Conservation (phyloP, 2,797 vertebrate genomes). For the Petrocephalus sullivani region DNA sequence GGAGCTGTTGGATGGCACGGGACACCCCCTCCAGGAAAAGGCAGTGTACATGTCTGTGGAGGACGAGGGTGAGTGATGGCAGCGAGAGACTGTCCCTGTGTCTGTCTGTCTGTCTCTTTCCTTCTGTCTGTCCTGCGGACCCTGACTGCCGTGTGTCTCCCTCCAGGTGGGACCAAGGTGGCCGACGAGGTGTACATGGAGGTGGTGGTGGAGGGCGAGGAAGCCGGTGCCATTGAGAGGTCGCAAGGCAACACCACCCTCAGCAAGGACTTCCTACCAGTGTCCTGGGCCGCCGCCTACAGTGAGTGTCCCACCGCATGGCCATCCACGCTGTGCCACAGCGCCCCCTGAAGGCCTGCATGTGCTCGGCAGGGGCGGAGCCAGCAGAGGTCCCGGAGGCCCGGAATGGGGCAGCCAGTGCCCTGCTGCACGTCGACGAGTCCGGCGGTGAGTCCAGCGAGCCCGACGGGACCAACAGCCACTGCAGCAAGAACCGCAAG, state of each 20-base stretch:
- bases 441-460: slow-evolving; percentile 66
- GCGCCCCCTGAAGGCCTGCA: neutral
- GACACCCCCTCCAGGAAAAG: slow-evolving; percentile 73
- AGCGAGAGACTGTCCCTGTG: slow-evolving; percentile 58
- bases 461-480: slow-evolving; percentile 79
- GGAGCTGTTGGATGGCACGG: slow-evolving; percentile 67
- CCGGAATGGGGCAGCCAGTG: slow-evolving; percentile 91
- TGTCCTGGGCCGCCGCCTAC: slow-evolving; percentile 80
- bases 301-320: slow-evolving; percentile 45
- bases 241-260: slow-evolving; percentile 69
- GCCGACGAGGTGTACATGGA: slow-evolving; percentile 93
- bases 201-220: slow-evolving; percentile 85
- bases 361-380: slow-evolving; percentile 51
- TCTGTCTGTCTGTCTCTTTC: neutral
- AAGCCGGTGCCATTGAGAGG: slow-evolving; percentile 75
- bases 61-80: slow-evolving; percentile 78
- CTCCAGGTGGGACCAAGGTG: slow-evolving; percentile 69
- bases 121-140: neutral
- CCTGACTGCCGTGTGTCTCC: neutral
- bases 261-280: slow-evolving; percentile 77
- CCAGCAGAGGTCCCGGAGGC: slow-evolving; percentile 84
- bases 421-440: slow-evolving; percentile 91
- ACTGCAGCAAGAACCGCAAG: slow-evolving; percentile 74
- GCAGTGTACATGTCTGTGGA: slow-evolving; percentile 86
- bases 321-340: neutral